phyloP scores from a whole-genome alignment of 2,113 vertebrate genomes.

The Corapipo altera region DNA sequence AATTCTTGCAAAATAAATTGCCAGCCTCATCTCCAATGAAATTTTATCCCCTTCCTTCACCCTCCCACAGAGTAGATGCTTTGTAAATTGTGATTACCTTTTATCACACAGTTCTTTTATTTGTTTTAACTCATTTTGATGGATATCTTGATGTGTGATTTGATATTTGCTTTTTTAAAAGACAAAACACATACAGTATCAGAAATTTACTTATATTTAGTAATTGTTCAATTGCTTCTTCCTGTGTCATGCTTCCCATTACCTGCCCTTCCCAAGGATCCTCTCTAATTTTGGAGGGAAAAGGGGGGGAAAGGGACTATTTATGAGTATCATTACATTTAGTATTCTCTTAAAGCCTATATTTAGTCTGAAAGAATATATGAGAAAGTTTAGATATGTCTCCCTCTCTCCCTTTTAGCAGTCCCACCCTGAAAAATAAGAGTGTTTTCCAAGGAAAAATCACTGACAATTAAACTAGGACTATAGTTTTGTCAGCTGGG shows the following conservation, averaged over 20 bases:
- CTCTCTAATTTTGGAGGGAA: background rate
- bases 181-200: background rate
- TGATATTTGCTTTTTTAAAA: background rate
- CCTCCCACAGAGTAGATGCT: background rate
- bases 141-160: background rate
- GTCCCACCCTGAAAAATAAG: background rate
- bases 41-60: background rate
- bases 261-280: background rate
- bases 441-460: background rate
- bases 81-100: background rate
- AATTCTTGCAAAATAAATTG: conserved; percentile 8
- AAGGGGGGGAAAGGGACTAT: background rate
- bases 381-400: background rate
- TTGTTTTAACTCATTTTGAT: background rate
- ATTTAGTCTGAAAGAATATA: background rate
- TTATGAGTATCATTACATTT: background rate
- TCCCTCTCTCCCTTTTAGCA: background rate
- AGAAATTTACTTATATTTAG: background rate
- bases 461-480: background rate
- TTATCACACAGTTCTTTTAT: background rate
- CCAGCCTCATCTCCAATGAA: background rate
- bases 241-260: background rate
- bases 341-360: background rate
- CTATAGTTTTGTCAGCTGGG: background rate
- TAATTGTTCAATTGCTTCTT: background rate